Evolutionary conservation across 2,888 invertebrate species (phyloP).

Genomic region (Nemoura dubitans): DNA sequence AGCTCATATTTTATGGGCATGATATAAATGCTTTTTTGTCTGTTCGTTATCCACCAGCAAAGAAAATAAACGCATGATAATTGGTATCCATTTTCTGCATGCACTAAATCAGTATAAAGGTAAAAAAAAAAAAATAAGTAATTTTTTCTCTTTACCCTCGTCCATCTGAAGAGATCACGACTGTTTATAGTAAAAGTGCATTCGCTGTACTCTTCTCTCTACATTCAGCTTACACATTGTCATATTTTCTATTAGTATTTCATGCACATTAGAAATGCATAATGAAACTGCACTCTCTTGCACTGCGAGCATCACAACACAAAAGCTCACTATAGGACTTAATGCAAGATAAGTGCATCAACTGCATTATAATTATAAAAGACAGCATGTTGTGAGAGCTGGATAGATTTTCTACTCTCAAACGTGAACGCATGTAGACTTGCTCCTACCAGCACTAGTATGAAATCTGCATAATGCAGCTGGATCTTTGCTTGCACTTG

Average conservation of each 20-base stretch:
- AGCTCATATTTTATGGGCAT: too few species aligned
- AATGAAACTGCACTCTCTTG: background rate
- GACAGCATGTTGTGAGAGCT: background rate
- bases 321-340: background rate
- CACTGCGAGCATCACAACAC: background rate
- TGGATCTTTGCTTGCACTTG: background rate
- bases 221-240: background rate
- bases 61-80: too few species aligned
- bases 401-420: background rate
- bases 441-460: background rate
- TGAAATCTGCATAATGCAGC: background rate
- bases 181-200: background rate
- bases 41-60: too few species aligned
- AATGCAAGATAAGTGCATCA: background rate
- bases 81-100: too few species aligned
- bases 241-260: slow-evolving; percentile 3
- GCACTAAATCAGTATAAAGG: too few species aligned
- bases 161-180: background rate
- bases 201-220: background rate
- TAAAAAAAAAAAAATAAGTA: too few species aligned
- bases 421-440: background rate
- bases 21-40: too few species aligned
- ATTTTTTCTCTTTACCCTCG: background rate
- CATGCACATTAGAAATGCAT: background rate
- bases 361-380: background rate